Percentiles rank a stretch among this genome's conserved stretches.
These are phyloP conservation scores for Eurystomus glaucurus DNA, from an alignment of 2,797 vertebrate genomes.

Conservation along the genomic window DNA sequence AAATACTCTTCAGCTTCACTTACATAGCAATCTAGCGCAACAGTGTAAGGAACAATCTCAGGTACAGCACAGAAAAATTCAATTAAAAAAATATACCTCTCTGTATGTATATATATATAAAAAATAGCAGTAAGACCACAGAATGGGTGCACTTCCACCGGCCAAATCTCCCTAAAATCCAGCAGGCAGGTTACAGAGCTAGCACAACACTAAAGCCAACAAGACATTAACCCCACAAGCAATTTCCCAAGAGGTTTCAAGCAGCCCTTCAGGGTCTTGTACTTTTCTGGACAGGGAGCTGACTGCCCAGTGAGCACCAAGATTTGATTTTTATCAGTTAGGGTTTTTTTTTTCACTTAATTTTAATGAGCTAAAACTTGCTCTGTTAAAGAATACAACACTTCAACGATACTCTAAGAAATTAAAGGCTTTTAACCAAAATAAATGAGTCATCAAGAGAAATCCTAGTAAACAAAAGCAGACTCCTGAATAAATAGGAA, in stretches of 20 bases:
- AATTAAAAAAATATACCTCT: accelerated
- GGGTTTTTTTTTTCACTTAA: background rate
- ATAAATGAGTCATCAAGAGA: background rate
- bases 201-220: background rate
- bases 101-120: background rate
- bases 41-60: background rate
- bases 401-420: background rate
- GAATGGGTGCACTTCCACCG: background rate
- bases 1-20: background rate
- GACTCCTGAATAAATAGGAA: background rate
- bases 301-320: background rate
- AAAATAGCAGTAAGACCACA: background rate
- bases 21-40: background rate
- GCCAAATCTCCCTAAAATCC: background rate
- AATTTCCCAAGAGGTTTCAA: background rate
- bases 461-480: background rate
- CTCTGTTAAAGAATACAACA: background rate
- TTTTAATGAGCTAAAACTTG: background rate
- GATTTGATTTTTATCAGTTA: background rate
- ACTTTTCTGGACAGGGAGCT: background rate
- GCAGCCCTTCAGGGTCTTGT: background rate
- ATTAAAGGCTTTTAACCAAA: background rate
- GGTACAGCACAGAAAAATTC: background rate
- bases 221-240: background rate
- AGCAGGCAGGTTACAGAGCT: background rate